A percentile compares a stretch with the other conserved stretches of the same genome.
Conservation (phyloP, 2,888 invertebrate species). For the Machimus rusticus region DNA sequence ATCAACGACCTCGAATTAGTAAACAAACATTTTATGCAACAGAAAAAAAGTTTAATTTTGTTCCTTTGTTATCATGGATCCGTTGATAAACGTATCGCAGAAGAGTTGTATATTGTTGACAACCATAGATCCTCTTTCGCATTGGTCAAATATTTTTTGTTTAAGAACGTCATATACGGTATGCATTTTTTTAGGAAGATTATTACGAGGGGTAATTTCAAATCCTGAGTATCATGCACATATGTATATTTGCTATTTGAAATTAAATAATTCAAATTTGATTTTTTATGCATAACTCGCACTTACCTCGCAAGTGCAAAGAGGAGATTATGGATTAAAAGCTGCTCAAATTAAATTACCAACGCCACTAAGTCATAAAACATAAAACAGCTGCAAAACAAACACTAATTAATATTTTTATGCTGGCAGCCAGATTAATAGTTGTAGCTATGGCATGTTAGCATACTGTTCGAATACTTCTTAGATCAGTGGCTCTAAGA, state of each 20-base stretch:
- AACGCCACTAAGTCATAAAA: neutral
- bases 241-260: neutral
- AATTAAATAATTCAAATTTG: neutral
- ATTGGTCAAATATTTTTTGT: neutral
- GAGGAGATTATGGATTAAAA: neutral
- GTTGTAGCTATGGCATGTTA: neutral
- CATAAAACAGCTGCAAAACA: neutral
- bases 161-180: neutral
- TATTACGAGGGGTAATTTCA: neutral
- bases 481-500: neutral
- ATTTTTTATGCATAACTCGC: neutral
- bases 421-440: slow-evolving; percentile 2
- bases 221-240: neutral
- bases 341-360: neutral
- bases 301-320: neutral
- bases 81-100: slow-evolving; percentile 48
- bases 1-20: too few relatives aligned
- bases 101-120: slow-evolving; percentile 34
- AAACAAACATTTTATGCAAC: too few relatives aligned
- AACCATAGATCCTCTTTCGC: neutral
- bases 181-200: neutral
- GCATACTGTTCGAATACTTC: neutral
- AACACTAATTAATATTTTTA: slow-evolving; percentile 6
- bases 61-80: slow-evolving; percentile 48
- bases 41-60: too few relatives aligned